Evolutionary conservation across 2,888 invertebrate genomes (phyloP), one percentile per base, ranked within the genome.

Genomic region (Xestia rhomboidea): DNA sequence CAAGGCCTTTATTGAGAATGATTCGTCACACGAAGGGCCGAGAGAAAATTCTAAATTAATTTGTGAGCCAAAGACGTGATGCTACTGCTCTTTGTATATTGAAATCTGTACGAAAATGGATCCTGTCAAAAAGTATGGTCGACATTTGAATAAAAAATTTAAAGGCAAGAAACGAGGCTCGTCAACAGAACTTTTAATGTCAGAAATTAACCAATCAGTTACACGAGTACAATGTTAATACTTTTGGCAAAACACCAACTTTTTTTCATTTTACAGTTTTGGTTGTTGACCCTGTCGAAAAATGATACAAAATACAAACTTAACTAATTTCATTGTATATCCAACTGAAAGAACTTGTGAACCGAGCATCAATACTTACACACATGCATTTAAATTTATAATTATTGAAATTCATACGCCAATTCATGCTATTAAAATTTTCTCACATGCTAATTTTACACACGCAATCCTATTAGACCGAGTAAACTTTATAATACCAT

Each of bases 401-500:
- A 82, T 83, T 30, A 79, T 60, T 79, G 49, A 51, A 83, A 83
- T 69, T 30, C 24, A n/a, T 64, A 49, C 46, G 27, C 34, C 57
- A 69, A 84, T 41, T 41, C 80, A 63, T 57, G 38, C 57, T 62
- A 85, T 82, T 82, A 76, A 62, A 68, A 71, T 85, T 76, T 80
- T 57, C 82, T 51, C 85, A 82, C 82, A 60, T 75, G 85, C 49
- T 81, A 75, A 81, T 82, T 57, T 70, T 6, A 4, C 67, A 24
- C 82, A 82, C 85, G 82, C 85, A 60, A 85, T 54, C 38, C 41
- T 69, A 66, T 84, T 81, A 66, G 27, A 62, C 41, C 11, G 18
- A 46, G 68, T 41, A 11, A 60, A 51, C 11, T 15, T 38, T 66
- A 69, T 80, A 73, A 79, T 68, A 64, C 57, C n/a, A 66, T 54